Evolutionary conservation across 2,797 vertebrate species (phyloP).

Genomic region (Spatula clypeata): DNA sequence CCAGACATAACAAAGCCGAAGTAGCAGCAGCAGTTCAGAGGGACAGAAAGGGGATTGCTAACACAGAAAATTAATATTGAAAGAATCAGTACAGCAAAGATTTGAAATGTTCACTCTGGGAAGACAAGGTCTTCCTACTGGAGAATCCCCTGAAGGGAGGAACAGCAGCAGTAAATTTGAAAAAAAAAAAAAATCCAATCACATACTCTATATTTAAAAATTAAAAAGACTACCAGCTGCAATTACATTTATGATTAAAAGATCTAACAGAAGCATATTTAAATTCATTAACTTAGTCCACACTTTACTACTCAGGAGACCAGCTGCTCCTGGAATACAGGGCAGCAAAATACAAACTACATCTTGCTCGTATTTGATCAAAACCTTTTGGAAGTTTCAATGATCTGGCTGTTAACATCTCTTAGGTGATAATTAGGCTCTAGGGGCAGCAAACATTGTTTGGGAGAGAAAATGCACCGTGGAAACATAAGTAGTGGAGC

Average conservation of each 20-base stretch:
- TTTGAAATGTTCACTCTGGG: not conserved
- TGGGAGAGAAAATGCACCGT: conserved; percentile 40
- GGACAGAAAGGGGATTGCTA: not conserved
- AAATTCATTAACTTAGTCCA: conserved; percentile 78
- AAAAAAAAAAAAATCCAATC: conserved; percentile 2
- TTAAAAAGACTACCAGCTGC: conserved; percentile 68
- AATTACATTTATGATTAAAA: conserved; percentile 76
- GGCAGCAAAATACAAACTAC: conserved; percentile 75
- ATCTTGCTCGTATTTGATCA: conserved; percentile 73
- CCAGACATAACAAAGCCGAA: not conserved
- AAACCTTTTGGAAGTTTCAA: conserved; percentile 69
- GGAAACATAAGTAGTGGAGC: conserved; percentile 17
- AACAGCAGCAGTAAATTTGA: not conserved
- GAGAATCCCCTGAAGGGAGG: not conserved
- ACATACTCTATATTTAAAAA: conserved; percentile 62
- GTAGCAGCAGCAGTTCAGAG: not conserved
- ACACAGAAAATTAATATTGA: not conserved
- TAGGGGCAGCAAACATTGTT: conserved; percentile 59
- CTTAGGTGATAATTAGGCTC: conserved; percentile 72
- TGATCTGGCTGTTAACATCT: conserved; percentile 75
- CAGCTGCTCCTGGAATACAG: conserved; percentile 63
- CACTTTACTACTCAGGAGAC: conserved; percentile 66
- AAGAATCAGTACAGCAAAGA: not conserved
- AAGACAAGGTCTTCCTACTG: conserved; percentile 8
- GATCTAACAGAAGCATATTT: conserved; percentile 73